Base-by-base conservation (phyloP, 1,140 invertebrate species). In the Limonius californicus region DNA sequence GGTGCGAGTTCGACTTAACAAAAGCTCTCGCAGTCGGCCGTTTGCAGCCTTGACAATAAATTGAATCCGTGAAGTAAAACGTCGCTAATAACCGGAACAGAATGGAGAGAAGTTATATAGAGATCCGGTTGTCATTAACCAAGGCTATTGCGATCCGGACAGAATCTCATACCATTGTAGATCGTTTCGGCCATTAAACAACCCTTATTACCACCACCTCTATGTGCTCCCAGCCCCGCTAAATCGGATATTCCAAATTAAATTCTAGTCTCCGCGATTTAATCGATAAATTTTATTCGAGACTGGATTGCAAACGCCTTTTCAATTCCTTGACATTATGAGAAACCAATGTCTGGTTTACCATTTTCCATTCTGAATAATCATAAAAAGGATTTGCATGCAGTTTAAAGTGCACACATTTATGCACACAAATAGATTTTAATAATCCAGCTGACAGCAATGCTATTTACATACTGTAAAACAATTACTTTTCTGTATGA, bases 41-140 rank as follows among this genome's bases (percentile, higher is more conserved):
- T 55, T 55, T 32, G 27, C 21, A 55, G 54, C 21, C 27, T 4
- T 23, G 27, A 55, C 21, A 55, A 55, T 55, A 55, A 55, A 55
- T 55, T 55, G 54, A 55, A 55, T 55, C 15, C 27, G 21, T 32
- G 20, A 32, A 55, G 20, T 27, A 23, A 55, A 55, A 55, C 27
- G 18, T 55, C 54, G 11, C 54, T 55, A 55, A 55, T 55, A 55
- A 55, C 54, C 27, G 20, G 20, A 55, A 55, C 27, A 27, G 27
- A 23, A 55, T 55, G 21, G 21, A 55, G 20, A 23, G 6, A 14
- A 27, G 54, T 55, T 23, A 27, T 55, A 27, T 55, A 23, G 20
- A 55, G 21, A 23, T 55, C 20, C 27, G 54, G 54, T 55, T 50
- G 54, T 55, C 54, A 55, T 55, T 55, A 55, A 27, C 54, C 20